Evolutionary conservation across 2,888 invertebrate genomes (phyloP).

Genomic region (Tenthredo amoena): DNA sequence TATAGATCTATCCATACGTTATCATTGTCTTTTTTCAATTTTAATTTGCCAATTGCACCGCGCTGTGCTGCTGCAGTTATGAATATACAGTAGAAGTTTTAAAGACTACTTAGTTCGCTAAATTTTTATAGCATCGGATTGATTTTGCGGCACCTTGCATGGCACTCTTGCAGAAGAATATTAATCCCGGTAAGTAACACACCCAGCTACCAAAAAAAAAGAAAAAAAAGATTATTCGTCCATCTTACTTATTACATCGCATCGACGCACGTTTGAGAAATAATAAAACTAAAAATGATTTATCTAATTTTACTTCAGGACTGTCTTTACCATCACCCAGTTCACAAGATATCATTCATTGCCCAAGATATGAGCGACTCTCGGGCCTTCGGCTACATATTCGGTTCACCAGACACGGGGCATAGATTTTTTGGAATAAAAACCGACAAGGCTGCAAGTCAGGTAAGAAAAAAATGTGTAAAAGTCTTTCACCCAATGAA

Average conservation of each 20-base stretch:
- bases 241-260: background rate
- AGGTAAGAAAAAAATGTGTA: conserved; percentile 81
- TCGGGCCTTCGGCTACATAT: conserved; percentile 98
- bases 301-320: conserved; percentile 82
- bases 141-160: conserved; percentile 55
- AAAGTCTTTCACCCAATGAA: background rate
- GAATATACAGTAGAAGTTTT: conserved; percentile 7
- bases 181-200: conserved; percentile 46
- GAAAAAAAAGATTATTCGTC: conserved; percentile 22
- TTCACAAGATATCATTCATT: conserved; percentile 99
- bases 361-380: conserved; percentile 99
- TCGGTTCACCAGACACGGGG: conserved; percentile 96
- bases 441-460: conserved; percentile 98
- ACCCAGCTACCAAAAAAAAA: background rate
- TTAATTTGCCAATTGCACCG: background rate
- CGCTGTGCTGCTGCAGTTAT: background rate
- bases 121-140: conserved; percentile 53
- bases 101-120: conserved; percentile 49
- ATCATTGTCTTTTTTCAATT: background rate
- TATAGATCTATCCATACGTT: background rate
- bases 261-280: background rate
- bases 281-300: background rate
- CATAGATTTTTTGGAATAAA: conserved; percentile 99
- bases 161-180: conserved; percentile 47
- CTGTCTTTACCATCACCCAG: conserved; percentile 97